Percentiles rank a stretch among this genome's conserved stretches.
phyloP scores from a whole-genome alignment of 2,797 vertebrate genomes.

The Sciurus vulgaris region DNA sequence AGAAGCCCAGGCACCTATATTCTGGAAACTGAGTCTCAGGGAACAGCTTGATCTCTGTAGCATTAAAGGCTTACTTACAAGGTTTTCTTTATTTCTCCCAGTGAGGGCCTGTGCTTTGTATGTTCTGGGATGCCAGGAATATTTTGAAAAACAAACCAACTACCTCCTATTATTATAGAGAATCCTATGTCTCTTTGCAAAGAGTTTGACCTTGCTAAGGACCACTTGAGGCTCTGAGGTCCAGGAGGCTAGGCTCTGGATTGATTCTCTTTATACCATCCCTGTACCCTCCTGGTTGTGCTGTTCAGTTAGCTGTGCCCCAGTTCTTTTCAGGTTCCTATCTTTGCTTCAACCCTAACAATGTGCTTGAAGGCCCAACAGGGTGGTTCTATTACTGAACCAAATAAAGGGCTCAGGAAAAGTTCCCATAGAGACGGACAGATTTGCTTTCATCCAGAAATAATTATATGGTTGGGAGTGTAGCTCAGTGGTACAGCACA shows the following conservation, averaged over 20 bases:
- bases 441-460: slow-evolving; percentile 7
- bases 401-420: neutral
- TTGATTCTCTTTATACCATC: neutral
- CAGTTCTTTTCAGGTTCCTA: neutral
- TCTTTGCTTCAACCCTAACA: neutral
- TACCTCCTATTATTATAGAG: neutral
- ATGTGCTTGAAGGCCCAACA: neutral
- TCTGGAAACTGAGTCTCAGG: neutral
- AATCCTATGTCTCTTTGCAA: neutral
- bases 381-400: neutral
- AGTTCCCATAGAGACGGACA: neutral
- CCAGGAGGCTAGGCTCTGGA: neutral
- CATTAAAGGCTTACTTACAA: slow-evolving; percentile 63
- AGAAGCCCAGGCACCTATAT: slow-evolving; percentile 16
- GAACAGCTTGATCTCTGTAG: neutral
- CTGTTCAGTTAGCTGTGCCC: too few relatives aligned
- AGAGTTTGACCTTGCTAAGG: slow-evolving; percentile 1
- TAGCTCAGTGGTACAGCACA: neutral
- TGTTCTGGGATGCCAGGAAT: slow-evolving; percentile 6
- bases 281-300: neutral
- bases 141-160: slow-evolving; percentile 61
- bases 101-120: slow-evolving; percentile 9
- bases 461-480: neutral
- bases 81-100: slow-evolving; percentile 56
- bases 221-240: neutral